A percentile compares a stretch with the other conserved stretches of the same genome.
phyloP scores from a whole-genome alignment of 2,113 vertebrate species.

The Pimephales promelas region DNA sequence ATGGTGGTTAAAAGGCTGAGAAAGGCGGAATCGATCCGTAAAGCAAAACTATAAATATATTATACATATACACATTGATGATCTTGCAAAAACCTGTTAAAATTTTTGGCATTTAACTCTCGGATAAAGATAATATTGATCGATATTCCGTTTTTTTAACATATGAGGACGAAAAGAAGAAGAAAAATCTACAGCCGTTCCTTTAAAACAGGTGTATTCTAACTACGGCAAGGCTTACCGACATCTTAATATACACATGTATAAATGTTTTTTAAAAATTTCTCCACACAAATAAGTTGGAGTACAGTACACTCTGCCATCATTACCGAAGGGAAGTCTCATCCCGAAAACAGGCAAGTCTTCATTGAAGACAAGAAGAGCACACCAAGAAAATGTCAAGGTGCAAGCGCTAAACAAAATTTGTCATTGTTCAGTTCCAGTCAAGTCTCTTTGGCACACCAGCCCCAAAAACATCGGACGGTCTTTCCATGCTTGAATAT shows the following conservation, averaged over 20 bases:
- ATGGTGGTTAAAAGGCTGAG: conserved; percentile 63
- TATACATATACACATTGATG: conserved; percentile 70
- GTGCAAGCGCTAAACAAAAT: conserved; percentile 67
- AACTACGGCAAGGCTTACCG: conserved; percentile 68
- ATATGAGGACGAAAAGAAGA: conserved; percentile 73
- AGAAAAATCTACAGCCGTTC: conserved; percentile 70
- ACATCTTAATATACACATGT: conserved; percentile 70
- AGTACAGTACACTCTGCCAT: conserved; percentile 71
- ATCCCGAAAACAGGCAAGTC: conserved; percentile 77
- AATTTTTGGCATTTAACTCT: conserved; percentile 78
- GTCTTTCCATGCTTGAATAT: conserved; percentile 63
- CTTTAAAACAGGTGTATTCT: conserved; percentile 66
- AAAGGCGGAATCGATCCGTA: conserved; percentile 64
- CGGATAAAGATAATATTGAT: conserved; percentile 69
- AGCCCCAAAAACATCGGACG: conserved; percentile 58
- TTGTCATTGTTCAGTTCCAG: conserved; percentile 68
- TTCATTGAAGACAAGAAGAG: conserved; percentile 92
- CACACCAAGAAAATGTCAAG: conserved; percentile 63
- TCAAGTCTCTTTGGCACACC: conserved; percentile 71
- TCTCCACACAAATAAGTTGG: conserved; percentile 82
- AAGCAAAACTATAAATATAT: conserved; percentile 74
- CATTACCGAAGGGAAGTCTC: conserved; percentile 60
- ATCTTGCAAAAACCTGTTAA: conserved; percentile 65
- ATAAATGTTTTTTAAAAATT: conserved; percentile 78
- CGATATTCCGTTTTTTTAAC: conserved; percentile 62